Evolutionary conservation across 2,888 invertebrate species (phyloP), one percentile per base, ranked within the genome.

Genomic region (Leistus spinibarbis): DNA sequence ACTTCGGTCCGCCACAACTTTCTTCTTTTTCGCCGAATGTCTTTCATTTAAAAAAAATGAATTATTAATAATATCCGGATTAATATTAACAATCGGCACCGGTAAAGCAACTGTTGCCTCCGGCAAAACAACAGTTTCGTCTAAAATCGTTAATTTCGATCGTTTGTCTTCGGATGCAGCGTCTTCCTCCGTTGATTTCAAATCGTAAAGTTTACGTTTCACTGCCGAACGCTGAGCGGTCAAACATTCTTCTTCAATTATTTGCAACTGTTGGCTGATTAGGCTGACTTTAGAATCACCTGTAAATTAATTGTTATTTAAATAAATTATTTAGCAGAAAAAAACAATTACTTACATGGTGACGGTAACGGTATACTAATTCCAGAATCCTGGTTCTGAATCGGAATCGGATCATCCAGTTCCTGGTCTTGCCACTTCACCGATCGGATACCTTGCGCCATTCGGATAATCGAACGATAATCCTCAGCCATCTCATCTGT

Each of bases 391-490:
- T 69, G 69, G 27, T 67, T 62, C 80, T 81, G 4, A 79, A 75
- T 22, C 78, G 75, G 56, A n/a, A 16, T 19, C 2, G 22, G 7
- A 63, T 13, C 16, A 17, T 73, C 67, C 10, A 13, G 40, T 1
- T 86, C 85, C 54, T 84, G 83, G 78, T 90, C 90, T 0, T 88
- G 87, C 90, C 91, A 92, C 10, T 88, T 88, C 13, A 92, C 90
- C 24, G 86, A 86, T 80, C 89, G 89, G 0, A 88, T 87, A 0
- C 89, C 89, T 79, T 91, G 91, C 0, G 89, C 86, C 76, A 88
- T 87, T 77, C 88, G 89, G 79, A 90, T 86, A 0, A 92, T 81
- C 5, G 89, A 88, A 23, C 90, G 83, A 78, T 91, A 92, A 77
- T 91, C 88, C 0, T 85, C 82, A 0, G 87, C 88, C 79, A 91